phyloP scores from a whole-genome alignment of 1,140 invertebrate species.

The Achroia grisella region DNA sequence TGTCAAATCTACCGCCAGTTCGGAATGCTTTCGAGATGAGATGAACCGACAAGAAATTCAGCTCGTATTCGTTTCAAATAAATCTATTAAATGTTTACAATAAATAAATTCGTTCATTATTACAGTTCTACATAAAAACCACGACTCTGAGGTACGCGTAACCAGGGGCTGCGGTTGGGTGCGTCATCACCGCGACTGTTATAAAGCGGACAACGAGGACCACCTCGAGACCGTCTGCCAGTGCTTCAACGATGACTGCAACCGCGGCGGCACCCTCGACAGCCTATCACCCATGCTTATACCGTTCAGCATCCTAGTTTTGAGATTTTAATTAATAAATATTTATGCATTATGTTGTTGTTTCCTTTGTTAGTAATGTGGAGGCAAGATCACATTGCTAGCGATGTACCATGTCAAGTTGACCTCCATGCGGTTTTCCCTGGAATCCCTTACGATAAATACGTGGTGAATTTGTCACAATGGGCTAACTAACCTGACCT shows the following conservation, averaged over 20 bases:
- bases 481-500: too few species aligned
- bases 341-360: neutral
- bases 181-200: constrained; percentile 51
- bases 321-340: constrained; percentile 1
- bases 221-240: constrained; percentile 70
- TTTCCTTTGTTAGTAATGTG: neutral
- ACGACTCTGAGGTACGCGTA: constrained; percentile 46
- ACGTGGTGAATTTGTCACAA: too few species aligned
- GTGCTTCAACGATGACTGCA: constrained; percentile 71
- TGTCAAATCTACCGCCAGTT: too few species aligned
- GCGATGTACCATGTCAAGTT: too few species aligned
- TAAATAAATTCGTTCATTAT: constrained; percentile 12
- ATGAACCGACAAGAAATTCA: too few species aligned
- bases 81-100: too few species aligned
- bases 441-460: too few species aligned
- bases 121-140: constrained; percentile 36
- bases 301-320: neutral
- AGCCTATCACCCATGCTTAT: neutral
- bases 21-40: too few species aligned
- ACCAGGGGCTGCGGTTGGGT: constrained; percentile 69
- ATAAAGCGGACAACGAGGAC: constrained; percentile 66
- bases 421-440: too few species aligned
- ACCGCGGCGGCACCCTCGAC: constrained; percentile 28
- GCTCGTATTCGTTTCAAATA: too few species aligned
- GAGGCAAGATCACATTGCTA: too few species aligned